Conservation (phyloP, 2,888 invertebrate genomes). For the Dolichopus griseipennis region DNA sequence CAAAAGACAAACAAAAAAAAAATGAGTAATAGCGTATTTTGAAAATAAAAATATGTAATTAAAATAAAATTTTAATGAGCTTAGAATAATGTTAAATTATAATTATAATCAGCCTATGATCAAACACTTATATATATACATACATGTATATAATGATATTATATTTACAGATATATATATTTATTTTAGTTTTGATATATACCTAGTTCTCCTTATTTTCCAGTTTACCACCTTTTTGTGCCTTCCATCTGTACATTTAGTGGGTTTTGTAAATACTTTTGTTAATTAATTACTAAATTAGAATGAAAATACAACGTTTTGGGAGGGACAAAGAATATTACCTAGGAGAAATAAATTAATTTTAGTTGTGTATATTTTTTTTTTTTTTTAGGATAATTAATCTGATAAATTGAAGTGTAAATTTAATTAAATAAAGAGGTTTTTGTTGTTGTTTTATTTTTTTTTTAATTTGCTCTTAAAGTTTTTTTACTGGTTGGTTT, state of each 20-base stretch:
- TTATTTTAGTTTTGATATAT: too few species aligned
- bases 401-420: not conserved
- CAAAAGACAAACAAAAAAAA: too few species aligned
- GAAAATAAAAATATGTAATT: not conserved
- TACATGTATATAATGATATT: not conserved
- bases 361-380: not conserved
- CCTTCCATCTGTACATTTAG: too few species aligned
- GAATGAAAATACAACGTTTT: too few species aligned
- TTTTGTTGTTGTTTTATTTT: not conserved
- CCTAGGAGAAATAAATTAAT: not conserved
- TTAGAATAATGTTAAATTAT: not conserved
- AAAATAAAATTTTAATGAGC: constrained; percentile 4
- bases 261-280: too few species aligned
- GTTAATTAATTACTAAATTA: too few species aligned
- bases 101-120: not conserved
- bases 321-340: not conserved
- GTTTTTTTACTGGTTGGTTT: not conserved
- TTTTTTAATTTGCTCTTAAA: not conserved
- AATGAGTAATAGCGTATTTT: not conserved
- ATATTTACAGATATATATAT: not conserved
- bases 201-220: too few species aligned
- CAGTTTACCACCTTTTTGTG: too few species aligned
- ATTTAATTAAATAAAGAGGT: not conserved
- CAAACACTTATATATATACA: not conserved
- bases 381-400: not conserved